Base-by-base conservation (phyloP, 2,113 vertebrate species). In the cat (Felis catus) region DNA sequence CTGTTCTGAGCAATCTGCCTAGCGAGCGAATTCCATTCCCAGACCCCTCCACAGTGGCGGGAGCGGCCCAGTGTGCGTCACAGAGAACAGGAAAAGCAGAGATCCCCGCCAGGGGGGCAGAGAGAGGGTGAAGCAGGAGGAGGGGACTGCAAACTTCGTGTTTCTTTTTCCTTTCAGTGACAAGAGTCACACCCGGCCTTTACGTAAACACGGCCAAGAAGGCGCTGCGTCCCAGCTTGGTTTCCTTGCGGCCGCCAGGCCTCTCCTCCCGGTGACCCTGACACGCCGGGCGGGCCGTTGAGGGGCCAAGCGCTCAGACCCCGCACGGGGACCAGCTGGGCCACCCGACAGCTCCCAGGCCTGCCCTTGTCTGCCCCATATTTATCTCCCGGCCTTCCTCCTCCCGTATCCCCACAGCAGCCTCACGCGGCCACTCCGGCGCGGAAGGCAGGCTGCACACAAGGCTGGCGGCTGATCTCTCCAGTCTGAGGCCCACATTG, bases 21-120 rank as follows among this genome's bases (percentile, higher is more conserved):
- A 80, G 97, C 96, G 99, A 99, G 98, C 98, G 92, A 98, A 99
- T 99, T 99, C 99, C 68, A 85, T 96, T 98, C 41, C 93, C 36
- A 97, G 96, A 97, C 96, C 94, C 94, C 88, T 96, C 86, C 58
- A 58, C 70, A n/a, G 93, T 90, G 25, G 23, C 93, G 41, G 84
- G 94, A 97, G 96, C 89, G 71, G 92, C 92, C 66, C 74, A 33
- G n/a, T 55, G 27, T 96, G 97, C 76, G 94, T 96, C 96, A 96
- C 84, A 92, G 80, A 74, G 89, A 84, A n/a, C 89, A n/a, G n/a
- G 90, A 65, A 93, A 85, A 93, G 80, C 94, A 96, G 90, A 96
- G 90, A 95, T 83, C 85, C 73, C 81, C 6, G 2, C n/a, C 33
- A 80, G 36, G 83, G 86, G 91, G 93, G 68, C 39, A 93, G 86